phyloP scores from a whole-genome alignment of 1,140 invertebrate genomes.

The Zaprionus capensis region DNA sequence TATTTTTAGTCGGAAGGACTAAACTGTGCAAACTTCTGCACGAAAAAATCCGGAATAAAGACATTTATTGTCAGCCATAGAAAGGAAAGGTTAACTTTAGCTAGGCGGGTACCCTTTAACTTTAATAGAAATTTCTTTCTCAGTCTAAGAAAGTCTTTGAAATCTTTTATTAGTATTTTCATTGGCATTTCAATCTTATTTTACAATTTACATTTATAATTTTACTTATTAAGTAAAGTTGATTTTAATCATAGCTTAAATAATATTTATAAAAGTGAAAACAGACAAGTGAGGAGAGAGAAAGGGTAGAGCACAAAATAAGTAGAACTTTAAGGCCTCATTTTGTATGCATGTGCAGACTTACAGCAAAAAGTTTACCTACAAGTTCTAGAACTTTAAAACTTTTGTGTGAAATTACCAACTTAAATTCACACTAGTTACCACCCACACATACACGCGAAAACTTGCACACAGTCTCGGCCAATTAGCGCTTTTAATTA shows the following conservation, averaged over 20 bases:
- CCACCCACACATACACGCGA: neutral
- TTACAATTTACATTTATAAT: neutral
- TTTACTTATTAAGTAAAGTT: neutral
- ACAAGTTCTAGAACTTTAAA: neutral
- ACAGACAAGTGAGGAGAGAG: neutral
- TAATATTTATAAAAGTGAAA: neutral
- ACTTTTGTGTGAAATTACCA: constrained; percentile 4
- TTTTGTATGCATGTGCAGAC: neutral
- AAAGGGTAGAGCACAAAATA: neutral
- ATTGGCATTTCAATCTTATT: no score
- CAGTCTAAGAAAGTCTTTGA: neutral
- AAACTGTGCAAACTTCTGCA: neutral
- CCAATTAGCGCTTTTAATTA: constrained; percentile 78
- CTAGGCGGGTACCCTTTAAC: neutral
- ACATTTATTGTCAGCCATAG: neutral
- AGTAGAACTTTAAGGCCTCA: neutral
- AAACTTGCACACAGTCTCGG: constrained; percentile 16
- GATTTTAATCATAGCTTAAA: neutral
- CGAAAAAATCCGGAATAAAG: neutral
- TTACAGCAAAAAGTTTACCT: neutral
- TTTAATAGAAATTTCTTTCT: neutral
- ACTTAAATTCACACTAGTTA: constrained; percentile 2
- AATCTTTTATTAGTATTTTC: neutral
- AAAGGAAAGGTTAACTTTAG: neutral
- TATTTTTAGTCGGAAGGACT: constrained; percentile 4